Percentiles rank a stretch among this genome's conserved stretches.
These are phyloP conservation scores for Hermaeophaga mercurialis DNA, from an alignment of 2,888 invertebrate genomes.

Conservation along the genomic window DNA sequence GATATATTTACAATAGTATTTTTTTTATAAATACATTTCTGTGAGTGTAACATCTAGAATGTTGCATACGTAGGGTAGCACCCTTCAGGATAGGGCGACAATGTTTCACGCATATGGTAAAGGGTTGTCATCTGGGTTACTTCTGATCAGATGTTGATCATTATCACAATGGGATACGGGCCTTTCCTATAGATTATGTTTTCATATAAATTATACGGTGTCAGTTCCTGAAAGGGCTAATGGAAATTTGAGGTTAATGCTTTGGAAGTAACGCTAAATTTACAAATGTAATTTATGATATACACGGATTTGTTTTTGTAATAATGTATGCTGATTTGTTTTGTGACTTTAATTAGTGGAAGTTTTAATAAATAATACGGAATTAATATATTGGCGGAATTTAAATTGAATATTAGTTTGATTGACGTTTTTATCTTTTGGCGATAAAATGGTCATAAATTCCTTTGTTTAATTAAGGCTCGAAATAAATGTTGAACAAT, in stretches of 20 bases:
- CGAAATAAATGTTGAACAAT: too few relatives aligned
- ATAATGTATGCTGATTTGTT: constrained; percentile 16
- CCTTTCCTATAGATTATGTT: constrained; percentile 37
- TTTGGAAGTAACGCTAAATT: constrained; percentile 40
- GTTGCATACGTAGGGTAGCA: background rate
- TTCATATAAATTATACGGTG: constrained; percentile 39
- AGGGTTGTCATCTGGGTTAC: constrained; percentile 35
- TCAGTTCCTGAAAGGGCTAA: constrained; percentile 40
- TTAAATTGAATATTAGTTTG: constrained; percentile 6
- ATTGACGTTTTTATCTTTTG: too few relatives aligned
- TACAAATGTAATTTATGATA: constrained; percentile 37
- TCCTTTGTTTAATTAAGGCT: too few relatives aligned
- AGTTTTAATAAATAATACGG: constrained; percentile 4
- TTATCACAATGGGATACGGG: constrained; percentile 36
- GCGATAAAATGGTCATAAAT: too few relatives aligned
- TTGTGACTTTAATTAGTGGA: constrained; percentile 15
- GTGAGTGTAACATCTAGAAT: background rate
- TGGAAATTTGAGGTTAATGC: constrained; percentile 44
- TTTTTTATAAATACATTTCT: background rate
- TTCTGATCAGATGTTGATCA: constrained; percentile 39
- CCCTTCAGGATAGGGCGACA: constrained; percentile 51
- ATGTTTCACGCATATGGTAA: constrained; percentile 54
- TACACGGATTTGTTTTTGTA: constrained; percentile 26
- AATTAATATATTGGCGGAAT: background rate
- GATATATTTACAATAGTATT: too few relatives aligned